Base-by-base conservation (phyloP, 2,797 vertebrate species). In the Clamator glandarius region DNA sequence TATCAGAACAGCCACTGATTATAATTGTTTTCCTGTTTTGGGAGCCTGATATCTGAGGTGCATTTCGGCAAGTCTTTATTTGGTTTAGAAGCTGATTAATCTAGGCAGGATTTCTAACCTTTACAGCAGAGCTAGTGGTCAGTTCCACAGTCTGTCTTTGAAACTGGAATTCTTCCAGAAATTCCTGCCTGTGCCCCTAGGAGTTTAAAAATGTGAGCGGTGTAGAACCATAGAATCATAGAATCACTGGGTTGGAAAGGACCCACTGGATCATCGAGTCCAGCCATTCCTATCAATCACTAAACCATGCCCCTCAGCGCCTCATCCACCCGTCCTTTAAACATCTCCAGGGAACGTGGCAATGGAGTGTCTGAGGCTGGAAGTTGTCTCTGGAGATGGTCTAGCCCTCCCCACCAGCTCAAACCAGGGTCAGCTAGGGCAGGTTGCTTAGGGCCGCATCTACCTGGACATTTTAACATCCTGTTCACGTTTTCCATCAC, bases 21-120 rank as follows among this genome's bases (percentile, higher is more conserved):
- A 11, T 29, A 39, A 24, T 36, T 1, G 0, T n/a, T 52, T 74
- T 39, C 2, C 0, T 11, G 28, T n/a, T 19, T 73, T 79, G n/a
- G 25, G 14, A 77, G 15, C 11, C 7, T 28, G 42, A 4, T 28
- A 15, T 15, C 44, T 42, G 20, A 62, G 16, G 18, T 55, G 16
- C 18, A 31, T 82, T 78, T 62, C 64, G 79, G 14, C 20, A 54
- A 25, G 39, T 12, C 8, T 78, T 81, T 58, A 19, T 75, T 82
- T 54, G 50, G 14, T 54, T 64, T n/a, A 66, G 33, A 25, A 74
- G 31, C 20, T 61, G 39, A 31, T 58, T 81, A 31, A 61, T 46
- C 23, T 17, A 42, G 25, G 8, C 18, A 52, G 8, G 50, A 29
- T 69, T 69, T 83, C n/a, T 39, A n/a, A 31, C 19, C 20, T 52